Percentiles rank a stretch among this genome's conserved stretches.
Evolutionary conservation across 1,140 invertebrate genomes (phyloP).

Genomic region (Brachionus rotundiformis): DNA sequence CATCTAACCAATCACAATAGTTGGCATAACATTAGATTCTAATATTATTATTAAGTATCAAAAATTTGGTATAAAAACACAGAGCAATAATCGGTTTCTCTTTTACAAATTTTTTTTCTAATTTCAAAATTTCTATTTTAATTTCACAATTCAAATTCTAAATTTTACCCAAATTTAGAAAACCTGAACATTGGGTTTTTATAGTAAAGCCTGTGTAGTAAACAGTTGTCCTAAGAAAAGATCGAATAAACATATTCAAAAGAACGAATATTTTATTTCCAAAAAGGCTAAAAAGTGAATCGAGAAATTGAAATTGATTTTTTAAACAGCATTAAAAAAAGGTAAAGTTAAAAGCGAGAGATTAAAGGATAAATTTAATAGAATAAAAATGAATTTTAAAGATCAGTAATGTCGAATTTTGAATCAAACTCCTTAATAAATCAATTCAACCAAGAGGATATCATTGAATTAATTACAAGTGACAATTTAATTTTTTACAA

Average conservation of each 20-base stretch:
- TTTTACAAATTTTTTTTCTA: too few species aligned
- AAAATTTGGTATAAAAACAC: too few species aligned
- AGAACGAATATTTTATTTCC: background rate
- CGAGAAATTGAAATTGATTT: background rate
- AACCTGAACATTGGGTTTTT: background rate
- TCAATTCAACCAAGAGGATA: background rate
- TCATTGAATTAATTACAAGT: background rate
- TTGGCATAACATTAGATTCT: too few species aligned
- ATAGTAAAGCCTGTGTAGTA: background rate
- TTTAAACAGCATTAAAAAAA: background rate
- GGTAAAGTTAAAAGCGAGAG: background rate
- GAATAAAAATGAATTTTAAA: background rate
- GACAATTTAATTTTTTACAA: background rate
- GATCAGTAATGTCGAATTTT: background rate
- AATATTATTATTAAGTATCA: too few species aligned
- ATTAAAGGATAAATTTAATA: background rate
- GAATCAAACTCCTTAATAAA: background rate
- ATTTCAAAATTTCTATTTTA: background rate
- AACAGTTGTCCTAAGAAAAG: background rate
- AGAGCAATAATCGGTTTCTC: too few species aligned
- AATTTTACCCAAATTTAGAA: background rate
- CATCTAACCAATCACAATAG: too few species aligned
- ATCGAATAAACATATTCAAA: too few species aligned
- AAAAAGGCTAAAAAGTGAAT: background rate
- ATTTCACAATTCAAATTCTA: background rate